Conservation (phyloP, 2,888 invertebrate species). For the Drymonia ruficornis region DNA sequence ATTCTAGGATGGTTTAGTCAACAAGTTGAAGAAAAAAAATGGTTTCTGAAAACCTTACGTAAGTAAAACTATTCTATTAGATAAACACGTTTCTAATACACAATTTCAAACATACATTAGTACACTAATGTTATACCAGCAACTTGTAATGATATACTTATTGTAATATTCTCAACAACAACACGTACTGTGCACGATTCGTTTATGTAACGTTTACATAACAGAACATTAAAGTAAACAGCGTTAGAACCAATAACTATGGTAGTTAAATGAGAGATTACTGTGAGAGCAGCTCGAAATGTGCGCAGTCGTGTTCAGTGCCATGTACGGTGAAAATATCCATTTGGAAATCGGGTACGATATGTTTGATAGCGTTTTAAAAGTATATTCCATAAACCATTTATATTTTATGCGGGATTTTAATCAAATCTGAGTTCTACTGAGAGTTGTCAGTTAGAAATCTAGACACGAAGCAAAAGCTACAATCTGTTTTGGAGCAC, state of each 20-base stretch:
- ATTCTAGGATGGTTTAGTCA: no score
- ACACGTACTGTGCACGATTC: not conserved
- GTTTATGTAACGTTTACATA: not conserved
- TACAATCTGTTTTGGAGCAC: no score
- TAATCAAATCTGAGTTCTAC: no score
- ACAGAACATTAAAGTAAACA: not conserved
- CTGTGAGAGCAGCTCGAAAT: not conserved
- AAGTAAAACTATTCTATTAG: no score
- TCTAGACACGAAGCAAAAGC: no score
- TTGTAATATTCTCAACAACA: not conserved
- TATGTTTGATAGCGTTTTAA: not conserved
- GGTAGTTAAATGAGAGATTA: not conserved
- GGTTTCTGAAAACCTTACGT: no score
- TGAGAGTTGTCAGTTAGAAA: no score
- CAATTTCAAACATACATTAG: no score
- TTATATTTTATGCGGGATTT: no score
- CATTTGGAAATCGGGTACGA: slow-evolving; percentile 2
- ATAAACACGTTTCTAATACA: no score
- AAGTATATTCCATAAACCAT: not conserved
- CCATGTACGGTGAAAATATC: not conserved
- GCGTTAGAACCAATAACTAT: slow-evolving; percentile 1
- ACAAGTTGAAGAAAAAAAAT: no score
- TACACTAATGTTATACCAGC: not conserved
- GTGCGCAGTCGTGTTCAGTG: not conserved
- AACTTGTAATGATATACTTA: not conserved